A percentile compares a stretch with the other conserved stretches of the same genome.
phyloP scores from a whole-genome alignment of 2,888 invertebrate species.

The Amphipyra tragopoginis region DNA sequence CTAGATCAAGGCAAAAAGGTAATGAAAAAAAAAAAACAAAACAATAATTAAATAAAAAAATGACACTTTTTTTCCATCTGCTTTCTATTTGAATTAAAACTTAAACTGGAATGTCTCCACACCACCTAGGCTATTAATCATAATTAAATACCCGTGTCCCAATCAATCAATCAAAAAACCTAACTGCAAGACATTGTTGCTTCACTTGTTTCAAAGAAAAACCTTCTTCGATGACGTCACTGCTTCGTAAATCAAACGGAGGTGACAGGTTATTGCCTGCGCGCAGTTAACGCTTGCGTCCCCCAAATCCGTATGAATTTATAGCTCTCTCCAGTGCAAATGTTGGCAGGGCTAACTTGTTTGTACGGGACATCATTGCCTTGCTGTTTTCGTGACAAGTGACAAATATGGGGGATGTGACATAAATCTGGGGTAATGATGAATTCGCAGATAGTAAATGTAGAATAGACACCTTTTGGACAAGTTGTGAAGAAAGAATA shows the following conservation, averaged over 20 bases:
- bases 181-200: conserved; percentile 5
- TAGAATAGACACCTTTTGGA: not conserved
- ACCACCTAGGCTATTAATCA: too few species aligned
- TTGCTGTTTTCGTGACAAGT: conserved; percentile 36
- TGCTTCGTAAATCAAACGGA: conserved; percentile 69
- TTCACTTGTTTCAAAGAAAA: conserved; percentile 38
- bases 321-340: conserved; percentile 60
- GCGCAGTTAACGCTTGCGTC: conserved; percentile 71
- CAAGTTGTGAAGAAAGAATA: too few species aligned
- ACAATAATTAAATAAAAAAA: too few species aligned
- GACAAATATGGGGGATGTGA: conserved; percentile 10
- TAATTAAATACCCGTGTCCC: conserved; percentile 1
- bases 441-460: not conserved
- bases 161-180: conserved; percentile 30
- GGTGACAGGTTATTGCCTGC: conserved; percentile 73
- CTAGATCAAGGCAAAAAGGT: too few species aligned
- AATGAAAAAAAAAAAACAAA: too few species aligned
- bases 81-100: too few species aligned
- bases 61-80: too few species aligned
- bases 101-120: not conserved
- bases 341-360: conserved; percentile 48
- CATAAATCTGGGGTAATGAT: conserved; percentile 4
- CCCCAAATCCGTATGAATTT: conserved; percentile 71
- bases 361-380: conserved; percentile 42
- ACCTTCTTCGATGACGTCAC: conserved; percentile 31